Conservation (phyloP, 1,140 invertebrate species). For the Anastrepha ludens region DNA sequence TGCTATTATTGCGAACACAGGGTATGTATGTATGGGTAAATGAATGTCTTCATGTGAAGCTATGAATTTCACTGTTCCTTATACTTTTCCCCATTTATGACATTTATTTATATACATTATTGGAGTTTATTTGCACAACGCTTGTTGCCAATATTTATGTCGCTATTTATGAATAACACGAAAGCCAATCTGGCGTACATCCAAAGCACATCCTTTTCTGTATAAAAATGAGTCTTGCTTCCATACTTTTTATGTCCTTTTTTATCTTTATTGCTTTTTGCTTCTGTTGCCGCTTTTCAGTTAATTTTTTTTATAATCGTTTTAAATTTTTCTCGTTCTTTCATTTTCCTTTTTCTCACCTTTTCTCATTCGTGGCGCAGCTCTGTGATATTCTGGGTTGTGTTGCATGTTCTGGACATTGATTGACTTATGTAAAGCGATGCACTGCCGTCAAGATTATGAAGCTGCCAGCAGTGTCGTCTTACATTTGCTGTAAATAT, state of each 20-base stretch:
- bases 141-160: too few relatives aligned
- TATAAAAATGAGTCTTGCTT: too few relatives aligned
- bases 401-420: conserved; percentile 18
- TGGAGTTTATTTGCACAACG: too few relatives aligned
- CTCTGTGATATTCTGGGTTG: background rate
- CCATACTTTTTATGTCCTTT: background rate
- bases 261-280: background rate
- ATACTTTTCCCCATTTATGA: too few relatives aligned
- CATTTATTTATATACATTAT: too few relatives aligned
- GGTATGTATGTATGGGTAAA: too few relatives aligned
- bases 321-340: background rate
- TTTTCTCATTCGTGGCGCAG: background rate
- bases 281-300: background rate
- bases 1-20: too few relatives aligned
- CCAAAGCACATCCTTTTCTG: background rate
- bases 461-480: background rate
- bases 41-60: too few relatives aligned
- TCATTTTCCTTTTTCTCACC: background rate
- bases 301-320: background rate
- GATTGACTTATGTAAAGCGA: conserved; percentile 36
- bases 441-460: background rate
- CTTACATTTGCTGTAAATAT: background rate
- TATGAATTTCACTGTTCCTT: too few relatives aligned
- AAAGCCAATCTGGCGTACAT: background rate
- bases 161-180: too few relatives aligned